Evolutionary conservation across 2,113 vertebrate genomes (phyloP), one percentile per base, ranked within the genome.

Genomic region (Formicarius rufipectus): DNA sequence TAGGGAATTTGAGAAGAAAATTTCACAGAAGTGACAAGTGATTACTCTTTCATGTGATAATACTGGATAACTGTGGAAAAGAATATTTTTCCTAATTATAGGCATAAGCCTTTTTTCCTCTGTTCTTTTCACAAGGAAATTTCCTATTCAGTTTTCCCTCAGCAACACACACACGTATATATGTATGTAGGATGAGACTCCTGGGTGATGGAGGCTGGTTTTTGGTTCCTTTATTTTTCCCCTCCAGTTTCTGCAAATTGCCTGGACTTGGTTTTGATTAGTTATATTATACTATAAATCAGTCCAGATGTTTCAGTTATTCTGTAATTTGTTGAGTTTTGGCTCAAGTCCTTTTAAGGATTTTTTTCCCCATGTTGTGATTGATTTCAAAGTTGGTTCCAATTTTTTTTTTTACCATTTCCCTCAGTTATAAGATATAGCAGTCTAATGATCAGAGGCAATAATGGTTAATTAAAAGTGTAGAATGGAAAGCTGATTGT

Each of bases 291-390:
- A 95, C 91, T 96, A 74, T 98, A 97, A 98, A 97, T 97, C 96
- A 97, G 60, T 97, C 98, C 98, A 98, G 98, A 98, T 98, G 98
- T 97, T 98, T 97, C 88, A 97, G 89, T 98, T 98, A 97, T 98
- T 98, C 95, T 97, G 94, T 97, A 98, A 98, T 98, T 98, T 98
- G 97, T 98, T 98, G 96, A 92, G 77, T 97, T 98, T 98, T 95
- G 96, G 94, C 96, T 98, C 85, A 97, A 94, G 67, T 93, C 64
- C 96, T 93, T 95, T 96, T 93, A 97, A 96, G 77, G n/a, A 84
- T 89, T 50, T 88, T 88, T 79, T 8, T 3, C 25, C 37, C 50
- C 50, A 58, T 87, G 25, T 94, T 87, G 76, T 97, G 97, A 98
- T 97, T 97, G 97, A 97, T 97, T 98, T 98, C 96, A 95, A 95